Base-by-base conservation (phyloP, 92 coral and sea anemone species). In the Siderastrea radians region DNA sequence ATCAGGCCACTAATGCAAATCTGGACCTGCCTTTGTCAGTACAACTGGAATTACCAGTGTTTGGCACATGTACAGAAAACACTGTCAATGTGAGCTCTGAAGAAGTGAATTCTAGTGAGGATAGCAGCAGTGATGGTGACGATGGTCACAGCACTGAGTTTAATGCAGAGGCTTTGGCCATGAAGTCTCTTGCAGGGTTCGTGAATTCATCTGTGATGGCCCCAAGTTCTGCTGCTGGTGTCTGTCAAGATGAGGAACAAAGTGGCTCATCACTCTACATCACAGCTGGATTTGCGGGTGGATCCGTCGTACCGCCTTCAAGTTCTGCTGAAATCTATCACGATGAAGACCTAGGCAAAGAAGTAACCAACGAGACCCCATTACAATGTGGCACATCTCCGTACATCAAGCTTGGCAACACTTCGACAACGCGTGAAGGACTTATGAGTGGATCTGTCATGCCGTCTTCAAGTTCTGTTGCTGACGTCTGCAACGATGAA, bases 101-200 rank as follows among this genome's bases (percentile, higher is more conserved):
- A 61, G 81, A 74, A 17, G 9, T 43, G 9, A 38, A 10, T 49
- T 62, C 44, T 3, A 53, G 61, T 26, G 81, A 11, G 5, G 52
- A 65, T 63, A 49, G 51, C 15, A 51, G 72, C 2, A 48, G 52
- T 48, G 79, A 62, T 10, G 79, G 74, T 43, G 87, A 49, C 11
- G 53, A 9, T 81, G 47, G 54, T 17, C 69, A 46, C 68, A n/a
- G 4, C 63, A 51, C 53, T 15, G 75, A 44, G 84, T 38, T 48
- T 10, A 48, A 55, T n/a, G 86, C 86, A 0, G 87, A 84, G 54
- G 72, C 64, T 3, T 16, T 62, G 49, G 87, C 87, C 51, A 84
- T 84, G 87, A 61, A 14, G 71, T 75, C 73, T 43, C 80, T 84
- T 3, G 87, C 47, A 0, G 49, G 78, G 4, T 11, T 19, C 0